Conservation (phyloP, 2,797 vertebrate species). For the Pseudocheirus occidentalis region DNA sequence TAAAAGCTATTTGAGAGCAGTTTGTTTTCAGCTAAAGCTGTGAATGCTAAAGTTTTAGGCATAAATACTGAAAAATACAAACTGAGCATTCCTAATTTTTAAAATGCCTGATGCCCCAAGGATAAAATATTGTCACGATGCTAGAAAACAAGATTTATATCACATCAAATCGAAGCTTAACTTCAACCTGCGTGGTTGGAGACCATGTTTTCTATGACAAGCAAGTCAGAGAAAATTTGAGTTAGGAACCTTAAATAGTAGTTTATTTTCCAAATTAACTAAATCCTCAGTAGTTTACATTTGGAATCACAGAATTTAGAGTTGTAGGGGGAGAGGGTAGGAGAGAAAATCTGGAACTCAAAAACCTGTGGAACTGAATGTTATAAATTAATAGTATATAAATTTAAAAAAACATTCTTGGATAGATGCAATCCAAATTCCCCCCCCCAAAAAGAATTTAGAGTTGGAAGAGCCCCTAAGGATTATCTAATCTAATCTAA, state of each 20-base stretch:
- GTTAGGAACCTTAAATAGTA: conserved; percentile 42
- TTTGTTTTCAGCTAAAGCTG: conserved; percentile 47
- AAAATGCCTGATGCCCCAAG: conserved; percentile 21
- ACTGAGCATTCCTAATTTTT: conserved; percentile 40
- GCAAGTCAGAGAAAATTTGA: neutral
- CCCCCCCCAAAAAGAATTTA: neutral
- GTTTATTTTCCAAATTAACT: neutral
- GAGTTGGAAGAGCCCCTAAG: neutral
- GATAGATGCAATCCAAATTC: no score
- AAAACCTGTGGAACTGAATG: no score
- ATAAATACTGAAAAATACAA: conserved; percentile 49
- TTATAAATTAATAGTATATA: no score
- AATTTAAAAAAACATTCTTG: no score
- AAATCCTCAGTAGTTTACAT: neutral
- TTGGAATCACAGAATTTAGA: neutral
- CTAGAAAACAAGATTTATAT: neutral
- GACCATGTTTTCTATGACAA: conserved; percentile 31
- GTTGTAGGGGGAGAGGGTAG: neutral
- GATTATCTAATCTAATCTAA: neutral
- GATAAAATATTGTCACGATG: conserved; percentile 42
- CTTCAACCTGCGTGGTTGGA: neutral
- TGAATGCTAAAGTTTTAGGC: conserved; percentile 45
- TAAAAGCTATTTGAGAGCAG: conserved; percentile 29
- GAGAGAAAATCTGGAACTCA: no score
- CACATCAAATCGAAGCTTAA: neutral